Conservation (phyloP, 2,113 vertebrate species). For the Leptobrachium leishanense region DNA sequence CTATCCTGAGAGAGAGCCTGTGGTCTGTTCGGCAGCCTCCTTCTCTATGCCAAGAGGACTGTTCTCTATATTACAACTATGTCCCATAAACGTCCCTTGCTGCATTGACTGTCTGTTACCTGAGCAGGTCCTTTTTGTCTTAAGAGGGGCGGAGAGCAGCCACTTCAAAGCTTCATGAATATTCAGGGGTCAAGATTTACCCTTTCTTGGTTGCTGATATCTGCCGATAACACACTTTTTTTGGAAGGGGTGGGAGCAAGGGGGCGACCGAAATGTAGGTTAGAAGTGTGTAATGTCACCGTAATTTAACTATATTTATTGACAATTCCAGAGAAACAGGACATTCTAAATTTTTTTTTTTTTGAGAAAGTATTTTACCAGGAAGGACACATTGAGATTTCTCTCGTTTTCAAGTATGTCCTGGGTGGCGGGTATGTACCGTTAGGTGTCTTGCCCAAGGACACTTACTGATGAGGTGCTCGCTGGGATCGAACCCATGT, state of each 20-base stretch:
- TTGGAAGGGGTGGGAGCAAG: conserved; percentile 12
- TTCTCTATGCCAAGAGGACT: conserved; percentile 31
- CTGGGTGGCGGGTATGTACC: no score
- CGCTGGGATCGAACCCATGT: no score
- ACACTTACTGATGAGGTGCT: no score
- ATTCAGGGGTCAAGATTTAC: conserved; percentile 25
- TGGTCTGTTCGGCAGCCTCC: not conserved
- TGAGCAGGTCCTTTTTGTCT: conserved; percentile 44
- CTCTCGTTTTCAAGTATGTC: no score
- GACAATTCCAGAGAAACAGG: no score
- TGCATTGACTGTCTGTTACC: conserved; percentile 43
- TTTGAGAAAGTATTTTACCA: no score
- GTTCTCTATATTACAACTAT: conserved; percentile 29
- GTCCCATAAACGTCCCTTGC: conserved; percentile 37
- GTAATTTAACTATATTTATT: not conserved
- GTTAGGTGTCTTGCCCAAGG: no score
- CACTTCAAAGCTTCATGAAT: conserved; percentile 29
- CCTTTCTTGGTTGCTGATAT: conserved; percentile 24
- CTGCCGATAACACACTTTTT: conserved; percentile 6
- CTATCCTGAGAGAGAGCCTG: conserved; percentile 1
- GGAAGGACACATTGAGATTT: no score
- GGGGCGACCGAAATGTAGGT: not conserved
- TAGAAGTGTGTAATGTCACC: not conserved
- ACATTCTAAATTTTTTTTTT: no score
- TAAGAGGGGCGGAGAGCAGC: conserved; percentile 18